Percentiles rank a stretch among this genome's conserved stretches.
Evolutionary conservation across 2,113 vertebrate species (phyloP).

Genomic region (Equus quagga): DNA sequence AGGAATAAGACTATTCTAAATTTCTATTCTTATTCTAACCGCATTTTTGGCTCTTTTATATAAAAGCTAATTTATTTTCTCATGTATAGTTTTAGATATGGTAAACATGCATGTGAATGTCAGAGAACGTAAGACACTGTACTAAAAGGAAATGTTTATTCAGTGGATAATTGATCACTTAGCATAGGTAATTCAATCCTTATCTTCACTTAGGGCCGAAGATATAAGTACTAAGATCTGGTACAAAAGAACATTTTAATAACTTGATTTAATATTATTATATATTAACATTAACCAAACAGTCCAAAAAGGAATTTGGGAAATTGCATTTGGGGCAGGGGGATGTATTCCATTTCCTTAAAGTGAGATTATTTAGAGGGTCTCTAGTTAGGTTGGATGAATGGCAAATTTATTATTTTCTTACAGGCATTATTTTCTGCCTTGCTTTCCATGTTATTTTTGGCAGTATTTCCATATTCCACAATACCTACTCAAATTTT

Average conservation of each 20-base stretch:
- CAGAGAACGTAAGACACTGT: background rate
- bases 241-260: background rate
- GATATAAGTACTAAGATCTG: background rate
- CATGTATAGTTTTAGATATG: background rate
- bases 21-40: constrained; percentile 36
- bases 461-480: too few species aligned
- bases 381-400: background rate
- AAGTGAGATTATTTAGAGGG: background rate
- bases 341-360: background rate
- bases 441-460: too few species aligned
- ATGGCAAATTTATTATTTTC: constrained; percentile 1
- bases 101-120: background rate
- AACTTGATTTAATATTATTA: background rate
- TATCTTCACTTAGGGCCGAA: constrained; percentile 21
- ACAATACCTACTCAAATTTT: background rate
- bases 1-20: constrained; percentile 20
- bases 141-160: background rate
- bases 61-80: constrained; percentile 38
- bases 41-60: background rate
- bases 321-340: background rate
- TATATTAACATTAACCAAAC: constrained; percentile 17
- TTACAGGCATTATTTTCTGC: background rate
- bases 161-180: background rate
- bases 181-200: background rate
- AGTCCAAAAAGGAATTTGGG: constrained; percentile 9